These are phyloP conservation scores for Pammene fasciana DNA, from an alignment of 2,888 invertebrate genomes.

Conservation along the genomic window DNA sequence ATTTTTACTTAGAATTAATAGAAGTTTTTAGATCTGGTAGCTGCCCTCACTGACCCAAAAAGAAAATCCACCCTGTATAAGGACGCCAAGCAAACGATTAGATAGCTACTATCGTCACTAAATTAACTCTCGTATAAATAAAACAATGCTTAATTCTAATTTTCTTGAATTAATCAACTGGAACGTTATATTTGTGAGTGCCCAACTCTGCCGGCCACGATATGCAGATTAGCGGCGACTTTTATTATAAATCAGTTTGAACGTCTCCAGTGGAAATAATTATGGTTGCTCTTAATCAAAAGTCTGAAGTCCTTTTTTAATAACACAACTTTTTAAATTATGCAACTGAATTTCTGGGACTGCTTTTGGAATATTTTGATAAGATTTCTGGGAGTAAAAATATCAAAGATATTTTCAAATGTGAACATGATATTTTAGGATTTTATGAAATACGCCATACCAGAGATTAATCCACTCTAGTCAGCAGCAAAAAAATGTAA, in stretches of 20 bases:
- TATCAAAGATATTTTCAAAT: not conserved
- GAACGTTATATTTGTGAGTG: not conserved
- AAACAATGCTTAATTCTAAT: not conserved
- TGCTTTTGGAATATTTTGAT: slow-evolving; percentile 11
- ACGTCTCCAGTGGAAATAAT: slow-evolving; percentile 58
- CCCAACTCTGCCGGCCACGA: slow-evolving; percentile 41
- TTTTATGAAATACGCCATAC: no score
- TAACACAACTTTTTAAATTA: slow-evolving; percentile 41
- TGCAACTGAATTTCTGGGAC: slow-evolving; percentile 19
- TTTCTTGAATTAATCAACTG: not conserved
- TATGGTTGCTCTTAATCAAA: slow-evolving; percentile 56
- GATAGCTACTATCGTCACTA: not conserved
- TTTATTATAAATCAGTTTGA: slow-evolving; percentile 58
- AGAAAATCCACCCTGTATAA: no score
- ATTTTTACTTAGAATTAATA: no score
- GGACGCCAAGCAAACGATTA: no score
- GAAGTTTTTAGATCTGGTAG: no score
- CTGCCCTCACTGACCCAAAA: no score
- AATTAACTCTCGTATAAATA: not conserved
- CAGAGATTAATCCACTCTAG: no score
- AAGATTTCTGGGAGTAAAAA: not conserved
- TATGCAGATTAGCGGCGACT: slow-evolving; percentile 60
- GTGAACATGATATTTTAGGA: no score
- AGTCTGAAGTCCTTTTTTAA: slow-evolving; percentile 41
- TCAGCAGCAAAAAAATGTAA: no score